Evolutionary conservation across 2,113 vertebrate species (phyloP).

Genomic region (Lophius piscatorius): DNA sequence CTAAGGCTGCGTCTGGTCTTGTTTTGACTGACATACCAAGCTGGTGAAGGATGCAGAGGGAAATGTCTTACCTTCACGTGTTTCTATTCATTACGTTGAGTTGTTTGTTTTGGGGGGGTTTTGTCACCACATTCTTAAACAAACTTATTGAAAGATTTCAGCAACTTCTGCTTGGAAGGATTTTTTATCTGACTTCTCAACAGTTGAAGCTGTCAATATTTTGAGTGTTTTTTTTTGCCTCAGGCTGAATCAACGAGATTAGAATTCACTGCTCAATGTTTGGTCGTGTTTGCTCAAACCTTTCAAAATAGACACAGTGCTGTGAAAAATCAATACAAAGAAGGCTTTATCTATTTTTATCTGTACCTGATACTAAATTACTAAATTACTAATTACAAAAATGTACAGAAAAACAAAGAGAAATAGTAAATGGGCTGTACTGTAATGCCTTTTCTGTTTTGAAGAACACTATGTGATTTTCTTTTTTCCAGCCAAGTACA

Average conservation of each 20-base stretch:
- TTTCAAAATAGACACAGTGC: slow-evolving; percentile 28
- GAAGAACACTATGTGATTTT: too few relatives aligned
- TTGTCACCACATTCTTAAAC: slow-evolving; percentile 46
- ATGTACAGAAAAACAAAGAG: too few relatives aligned
- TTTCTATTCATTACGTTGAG: slow-evolving; percentile 57
- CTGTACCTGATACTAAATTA: too few relatives aligned
- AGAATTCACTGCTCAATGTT: slow-evolving; percentile 31
- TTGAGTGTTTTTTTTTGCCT: slow-evolving; percentile 9
- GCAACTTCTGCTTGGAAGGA: slow-evolving; percentile 24
- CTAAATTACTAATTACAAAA: too few relatives aligned
- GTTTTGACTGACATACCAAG: slow-evolving; percentile 71
- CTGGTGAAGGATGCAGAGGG: slow-evolving; percentile 48
- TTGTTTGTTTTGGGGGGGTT: slow-evolving; percentile 15
- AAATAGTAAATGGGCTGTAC: too few relatives aligned
- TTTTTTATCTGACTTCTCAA: slow-evolving; percentile 20
- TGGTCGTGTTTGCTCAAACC: slow-evolving; percentile 16
- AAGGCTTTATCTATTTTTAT: too few relatives aligned
- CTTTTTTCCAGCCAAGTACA: too few relatives aligned
- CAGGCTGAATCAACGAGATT: slow-evolving; percentile 16
- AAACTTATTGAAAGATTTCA: slow-evolving; percentile 28
- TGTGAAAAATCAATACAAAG: too few relatives aligned
- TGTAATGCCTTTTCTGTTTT: too few relatives aligned
- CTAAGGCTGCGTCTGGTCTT: slow-evolving; percentile 58
- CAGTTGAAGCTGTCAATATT: slow-evolving; percentile 25
- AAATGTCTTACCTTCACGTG: slow-evolving; percentile 32